Evolutionary conservation across 2,797 vertebrate species (phyloP).

Genomic region (Tenualosa thibaudeaui): DNA sequence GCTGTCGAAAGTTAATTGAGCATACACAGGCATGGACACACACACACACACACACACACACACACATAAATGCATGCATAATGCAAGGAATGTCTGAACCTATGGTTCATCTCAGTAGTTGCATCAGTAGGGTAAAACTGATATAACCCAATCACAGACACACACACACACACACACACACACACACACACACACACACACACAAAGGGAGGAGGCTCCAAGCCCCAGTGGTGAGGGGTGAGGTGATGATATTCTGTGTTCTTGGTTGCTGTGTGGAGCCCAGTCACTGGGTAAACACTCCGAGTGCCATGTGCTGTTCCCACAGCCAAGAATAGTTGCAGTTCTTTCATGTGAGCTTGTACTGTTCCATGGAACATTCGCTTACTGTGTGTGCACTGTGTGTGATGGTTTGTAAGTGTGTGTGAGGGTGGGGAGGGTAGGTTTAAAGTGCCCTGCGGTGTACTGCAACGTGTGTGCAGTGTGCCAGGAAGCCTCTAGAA

Average conservation of each 20-base stretch:
- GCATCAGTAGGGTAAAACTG: too few relatives aligned
- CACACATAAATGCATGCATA: not conserved
- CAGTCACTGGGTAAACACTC: slow-evolving; percentile 51
- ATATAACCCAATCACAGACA: not conserved
- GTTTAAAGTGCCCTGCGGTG: not conserved
- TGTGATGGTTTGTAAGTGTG: slow-evolving; percentile 27
- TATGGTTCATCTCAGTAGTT: too few relatives aligned
- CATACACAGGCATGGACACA: not conserved
- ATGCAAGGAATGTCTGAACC: too few relatives aligned
- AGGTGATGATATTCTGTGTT: not conserved
- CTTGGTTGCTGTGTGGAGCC: slow-evolving; percentile 18
- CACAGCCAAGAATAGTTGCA: slow-evolving; percentile 52
- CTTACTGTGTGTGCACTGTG: slow-evolving; percentile 29
- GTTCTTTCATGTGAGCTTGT: slow-evolving; percentile 34
- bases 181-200: slow-evolving; percentile 22
- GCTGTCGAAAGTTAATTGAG: not conserved
- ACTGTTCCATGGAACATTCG: slow-evolving; percentile 34
- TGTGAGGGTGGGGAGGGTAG: not conserved
- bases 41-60: not conserved
- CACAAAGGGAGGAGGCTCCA: not conserved
- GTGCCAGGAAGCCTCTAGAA: not conserved
- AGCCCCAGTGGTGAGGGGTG: too few relatives aligned
- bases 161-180: slow-evolving; percentile 20
- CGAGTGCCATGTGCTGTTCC: slow-evolving; percentile 40
- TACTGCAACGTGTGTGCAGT: not conserved